Evolutionary conservation across 2,888 invertebrate genomes (phyloP), one percentile per base, ranked within the genome.

Genomic region (Mythimna loreyi): DNA sequence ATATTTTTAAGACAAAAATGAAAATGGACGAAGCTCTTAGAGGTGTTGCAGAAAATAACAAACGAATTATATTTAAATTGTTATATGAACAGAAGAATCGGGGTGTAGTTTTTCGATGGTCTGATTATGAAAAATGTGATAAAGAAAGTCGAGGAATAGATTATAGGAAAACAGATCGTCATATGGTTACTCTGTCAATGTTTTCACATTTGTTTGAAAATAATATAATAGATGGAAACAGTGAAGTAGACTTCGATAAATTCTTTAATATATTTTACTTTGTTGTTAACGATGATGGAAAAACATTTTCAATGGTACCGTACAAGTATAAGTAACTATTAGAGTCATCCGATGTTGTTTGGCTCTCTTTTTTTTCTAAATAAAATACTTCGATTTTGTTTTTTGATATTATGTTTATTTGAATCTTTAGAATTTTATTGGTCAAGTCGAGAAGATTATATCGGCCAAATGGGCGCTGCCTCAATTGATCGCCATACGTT

Each of bases 1-100:
- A 50, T 58, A 40, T 65, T n/a, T 65, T 65, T n/a, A 65, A 36
- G 1, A 65, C 58, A 0, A 65, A 65, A 58, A 50, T 50, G 2
- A 58, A 65, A 58, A 40, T 23, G 21, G 65, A 65, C 6, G 25
- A 7, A 8, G n/a, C 5, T 6, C n/a, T 65, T 1, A 58, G 4
- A 1, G 3, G 19, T 13, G 21, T 65, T 1, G 36, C 49, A 0
- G 58, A 65, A 28, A 50, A 11, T 6, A 40, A 49, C 1, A 65
- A 65, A 19, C 1, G 2, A 0, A 28, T 19, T 1, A 65, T 65
- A 19, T 21, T 21, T 59, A 11, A 13, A 19, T 19, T 65, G 7
- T 9, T 65, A 8, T 63, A 33, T 7, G 23, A 45, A 33, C 47
- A 47, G 43, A 45, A 45, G 43, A 45, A 45, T 1, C 8, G n/a